Evolutionary conservation across 2,888 invertebrate genomes (phyloP).

Genomic region (Caenorhabditis imperialis): DNA sequence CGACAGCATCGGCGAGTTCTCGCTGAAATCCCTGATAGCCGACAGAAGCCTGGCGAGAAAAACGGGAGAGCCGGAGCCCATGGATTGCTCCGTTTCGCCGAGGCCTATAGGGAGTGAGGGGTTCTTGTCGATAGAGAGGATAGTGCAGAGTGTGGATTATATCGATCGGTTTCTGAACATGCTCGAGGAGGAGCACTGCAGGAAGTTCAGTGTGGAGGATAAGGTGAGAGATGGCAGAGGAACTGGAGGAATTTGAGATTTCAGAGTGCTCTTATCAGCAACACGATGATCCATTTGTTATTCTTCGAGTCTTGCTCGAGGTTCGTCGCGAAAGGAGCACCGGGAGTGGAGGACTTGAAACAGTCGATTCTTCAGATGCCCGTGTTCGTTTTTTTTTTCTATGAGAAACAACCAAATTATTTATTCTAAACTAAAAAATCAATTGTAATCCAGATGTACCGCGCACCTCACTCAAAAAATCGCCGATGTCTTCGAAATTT

Average conservation of each 20-base stretch:
- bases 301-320: constrained; percentile 56
- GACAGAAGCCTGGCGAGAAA: constrained; percentile 65
- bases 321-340: constrained; percentile 52
- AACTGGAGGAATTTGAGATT: constrained; percentile 62
- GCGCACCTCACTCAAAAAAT: constrained; percentile 36
- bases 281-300: constrained; percentile 55
- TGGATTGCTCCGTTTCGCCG: constrained; percentile 18
- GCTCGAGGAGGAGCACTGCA: constrained; percentile 53
- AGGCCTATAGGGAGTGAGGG: constrained; percentile 15
- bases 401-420: too few relatives aligned
- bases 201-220: constrained; percentile 69
- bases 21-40: constrained; percentile 70
- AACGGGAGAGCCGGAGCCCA: constrained; percentile 24
- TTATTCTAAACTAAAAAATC: too few relatives aligned
- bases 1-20: constrained; percentile 67
- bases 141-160: constrained; percentile 70
- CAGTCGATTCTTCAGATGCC: constrained; percentile 32
- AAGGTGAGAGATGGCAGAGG: constrained; percentile 68
- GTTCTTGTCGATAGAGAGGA: constrained; percentile 62
- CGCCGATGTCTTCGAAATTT: constrained; percentile 50
- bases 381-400: constrained; percentile 15
- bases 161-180: constrained; percentile 66
- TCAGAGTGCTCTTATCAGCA: constrained; percentile 56
- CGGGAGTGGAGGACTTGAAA: constrained; percentile 58
- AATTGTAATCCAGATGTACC: constrained; percentile 44